A percentile compares a stretch with the other conserved stretches of the same genome.
Conservation (phyloP, 2,797 vertebrate genomes). For the Pseudotriccus pelzelni region DNA sequence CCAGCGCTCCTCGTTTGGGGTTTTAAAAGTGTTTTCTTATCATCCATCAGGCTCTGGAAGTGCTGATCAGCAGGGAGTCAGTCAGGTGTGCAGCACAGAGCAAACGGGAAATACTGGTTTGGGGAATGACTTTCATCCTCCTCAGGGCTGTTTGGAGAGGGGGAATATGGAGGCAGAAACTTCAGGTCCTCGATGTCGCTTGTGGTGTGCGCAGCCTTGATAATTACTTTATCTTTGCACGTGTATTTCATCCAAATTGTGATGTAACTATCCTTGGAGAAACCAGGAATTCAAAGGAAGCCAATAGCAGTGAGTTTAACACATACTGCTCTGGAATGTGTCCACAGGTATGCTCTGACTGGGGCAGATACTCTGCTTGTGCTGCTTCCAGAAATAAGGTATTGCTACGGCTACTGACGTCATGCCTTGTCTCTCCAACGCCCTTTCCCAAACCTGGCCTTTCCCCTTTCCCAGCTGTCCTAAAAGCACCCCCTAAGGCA, state of each 20-base stretch:
- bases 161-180: neutral
- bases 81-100: neutral
- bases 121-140: neutral
- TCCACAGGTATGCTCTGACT: neutral
- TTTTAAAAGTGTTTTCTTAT: neutral
- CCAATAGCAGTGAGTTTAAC: neutral
- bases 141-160: neutral
- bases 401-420: neutral
- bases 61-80: neutral
- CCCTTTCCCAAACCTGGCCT: neutral
- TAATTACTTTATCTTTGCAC: neutral
- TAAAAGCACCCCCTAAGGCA: neutral
- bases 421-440: neutral
- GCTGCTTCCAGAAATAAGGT: neutral
- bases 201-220: neutral
- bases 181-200: neutral
- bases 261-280: neutral
- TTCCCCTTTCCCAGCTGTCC: neutral
- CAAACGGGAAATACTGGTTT: neutral
- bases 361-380: neutral
- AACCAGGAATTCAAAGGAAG: neutral
- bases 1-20: neutral
- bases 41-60: neutral
- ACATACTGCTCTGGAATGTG: fast-evolving
- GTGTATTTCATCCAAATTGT: neutral